Conservation (phyloP, 2,113 vertebrate genomes). For the Guaruba guarouba region DNA sequence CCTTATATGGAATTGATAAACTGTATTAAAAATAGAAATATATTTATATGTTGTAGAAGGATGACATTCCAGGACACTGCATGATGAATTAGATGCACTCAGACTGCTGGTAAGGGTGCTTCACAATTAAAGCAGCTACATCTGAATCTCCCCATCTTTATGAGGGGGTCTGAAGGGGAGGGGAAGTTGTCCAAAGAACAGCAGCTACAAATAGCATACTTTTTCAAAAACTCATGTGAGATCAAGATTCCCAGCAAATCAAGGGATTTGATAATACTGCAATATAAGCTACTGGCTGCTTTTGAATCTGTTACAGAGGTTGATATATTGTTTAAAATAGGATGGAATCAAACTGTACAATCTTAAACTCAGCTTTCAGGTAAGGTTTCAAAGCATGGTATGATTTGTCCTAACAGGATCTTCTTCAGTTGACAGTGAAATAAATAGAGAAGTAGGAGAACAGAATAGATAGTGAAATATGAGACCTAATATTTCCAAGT, state of each 20-base stretch:
- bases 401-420: not conserved
- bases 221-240: not conserved
- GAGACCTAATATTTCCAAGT: not conserved
- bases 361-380: not conserved
- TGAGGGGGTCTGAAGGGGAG: not conserved
- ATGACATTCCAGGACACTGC: not conserved
- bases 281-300: not conserved
- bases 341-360: not conserved
- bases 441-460: not conserved
- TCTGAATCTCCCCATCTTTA: not conserved
- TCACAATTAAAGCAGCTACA: not conserved
- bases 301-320: not conserved
- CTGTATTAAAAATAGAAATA: constrained; percentile 22
- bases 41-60: not conserved
- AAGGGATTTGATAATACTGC: not conserved
- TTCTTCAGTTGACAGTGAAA: not conserved
- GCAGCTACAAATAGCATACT: not conserved
- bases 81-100: not conserved
- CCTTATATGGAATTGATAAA: not conserved
- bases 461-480: not conserved
- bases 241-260: not conserved
- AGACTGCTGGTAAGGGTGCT: not conserved
- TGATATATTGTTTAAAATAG: not conserved
- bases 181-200: not conserved
- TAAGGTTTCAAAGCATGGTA: not conserved